Base-by-base conservation (phyloP, 2,797 vertebrate species). In the Ibycter americanus region DNA sequence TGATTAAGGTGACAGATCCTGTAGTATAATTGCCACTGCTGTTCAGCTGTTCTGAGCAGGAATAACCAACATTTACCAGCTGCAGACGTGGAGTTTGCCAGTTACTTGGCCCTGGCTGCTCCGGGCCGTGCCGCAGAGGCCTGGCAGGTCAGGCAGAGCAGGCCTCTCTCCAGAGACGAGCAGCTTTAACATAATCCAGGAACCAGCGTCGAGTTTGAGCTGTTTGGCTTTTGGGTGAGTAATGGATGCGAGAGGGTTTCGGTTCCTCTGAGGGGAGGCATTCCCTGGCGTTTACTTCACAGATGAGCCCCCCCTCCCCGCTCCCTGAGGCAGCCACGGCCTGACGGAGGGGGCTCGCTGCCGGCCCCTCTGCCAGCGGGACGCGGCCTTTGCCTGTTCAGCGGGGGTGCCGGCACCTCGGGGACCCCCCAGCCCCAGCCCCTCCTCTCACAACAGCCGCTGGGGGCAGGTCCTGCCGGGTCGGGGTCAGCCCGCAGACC, bases 1-100 rank as follows among this genome's bases (percentile, higher is more conserved):
- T 92, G 93, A 89, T 91, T 23, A 34, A 92, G 91, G 71, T 83
- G 91, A 74, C 36, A 52, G 77, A 63, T 83, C 70, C 68, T 80
- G 77, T 14, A 15, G 83, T 46, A 12, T 49, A 65, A 90, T 40
- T 36, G 38, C 22, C 23, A 5, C 10, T 40, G 81, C 70, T 32
- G 49, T 56, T 87, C 62, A 85, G 89, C 68, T 26, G 32, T 3
- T 94, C 44, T 38, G 66, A 59, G 89, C 67, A 44, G 70, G 83
- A 81, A 25, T 15, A 80, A 44, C 76, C 74, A 79, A 8, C 77
- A 8, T 19, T 31, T 47, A 29, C 83, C 46, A 49, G 42, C 12
- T 1, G 22, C 42, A 66, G 59, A 27, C 29, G 15, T 15, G 38
- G 25, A 15, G 6, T 40, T 36, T n/a, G 49, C 23, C 11, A 32